Conservation (phyloP, 2,888 invertebrate genomes). For the Strigamia crassipes region DNA sequence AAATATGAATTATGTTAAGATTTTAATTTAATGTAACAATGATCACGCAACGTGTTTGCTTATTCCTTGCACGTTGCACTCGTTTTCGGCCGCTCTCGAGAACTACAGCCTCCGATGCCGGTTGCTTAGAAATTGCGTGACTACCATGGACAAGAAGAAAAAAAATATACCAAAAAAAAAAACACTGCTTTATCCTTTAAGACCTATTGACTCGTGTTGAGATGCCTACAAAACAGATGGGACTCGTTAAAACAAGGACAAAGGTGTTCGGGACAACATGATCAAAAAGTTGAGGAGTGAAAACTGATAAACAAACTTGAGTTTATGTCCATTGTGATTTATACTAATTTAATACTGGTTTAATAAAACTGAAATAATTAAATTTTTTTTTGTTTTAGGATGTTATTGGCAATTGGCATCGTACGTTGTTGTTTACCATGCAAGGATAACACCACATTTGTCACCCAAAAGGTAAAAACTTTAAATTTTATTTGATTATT, state of each 20-base stretch:
- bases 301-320: not conserved
- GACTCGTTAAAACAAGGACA: constrained; percentile 27
- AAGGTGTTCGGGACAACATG: not conserved
- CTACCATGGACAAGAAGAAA: constrained; percentile 13
- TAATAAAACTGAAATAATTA: no score
- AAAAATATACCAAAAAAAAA: not conserved
- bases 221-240: constrained; percentile 29
- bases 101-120: not conserved
- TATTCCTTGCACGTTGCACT: not conserved
- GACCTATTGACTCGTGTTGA: constrained; percentile 6
- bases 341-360: no score
- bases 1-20: not conserved
- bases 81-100: not conserved
- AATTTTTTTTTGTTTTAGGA: no score
- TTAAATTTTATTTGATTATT: not conserved
- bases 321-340: no score
- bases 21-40: constrained; percentile 3
- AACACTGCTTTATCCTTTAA: constrained; percentile 17
- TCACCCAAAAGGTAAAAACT: no score
- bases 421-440: no score
- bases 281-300: not conserved
- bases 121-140: constrained; percentile 12
- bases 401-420: no score
- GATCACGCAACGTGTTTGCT: not conserved
- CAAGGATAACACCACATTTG: no score